Evolutionary conservation across 2,888 invertebrate species (phyloP), one percentile per base, ranked within the genome.

Genomic region (Ectemnius continuus): DNA sequence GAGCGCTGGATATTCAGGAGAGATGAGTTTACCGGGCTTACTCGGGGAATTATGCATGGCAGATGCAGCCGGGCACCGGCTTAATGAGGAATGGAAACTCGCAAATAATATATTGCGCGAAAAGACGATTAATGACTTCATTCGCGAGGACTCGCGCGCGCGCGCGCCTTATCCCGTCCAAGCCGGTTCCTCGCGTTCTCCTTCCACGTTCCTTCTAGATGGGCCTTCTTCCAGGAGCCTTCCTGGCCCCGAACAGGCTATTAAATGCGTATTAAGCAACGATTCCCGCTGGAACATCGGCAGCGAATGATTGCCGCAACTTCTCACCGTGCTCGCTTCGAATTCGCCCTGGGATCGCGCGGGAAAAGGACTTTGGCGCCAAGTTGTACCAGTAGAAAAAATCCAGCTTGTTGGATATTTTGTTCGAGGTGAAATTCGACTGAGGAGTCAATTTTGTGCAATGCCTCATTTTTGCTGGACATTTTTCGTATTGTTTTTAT

Each of bases 61-160:
- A 62, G 71, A 23, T 58, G 68, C 26, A 26, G 36, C n/a, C 56
- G 67, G 47, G 61, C 65, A 60, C 48, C 59, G 57, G 47, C 11
- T 14, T 73, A 70, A 80, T 73, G 78, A 80, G 75, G 72, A 73
- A 75, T 75, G 70, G 76, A 79, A 76, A 81, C 74, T 81, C 61
- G 72, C 70, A 61, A 79, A 72, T 76, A 81, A 79, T 77, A 70
- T 73, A 72, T 75, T 61, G 61, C 70, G 61, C 66, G 48, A 48
- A 67, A 63, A 63, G 71, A 81, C 69, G 77, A 81, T 81, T 81
- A 79, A 79, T 82, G 75, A 76, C 77, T 81, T 81, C 79, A 79
- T 82, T 79, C 65, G 67, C 68, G 69, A 66, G 70, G 47, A 67
- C 23, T 58, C 58, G 36, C 47, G 36, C 36, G 28, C 28, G 3